Evolutionary conservation across 2,888 invertebrate genomes (phyloP).

Genomic region (Dione vanillae): DNA sequence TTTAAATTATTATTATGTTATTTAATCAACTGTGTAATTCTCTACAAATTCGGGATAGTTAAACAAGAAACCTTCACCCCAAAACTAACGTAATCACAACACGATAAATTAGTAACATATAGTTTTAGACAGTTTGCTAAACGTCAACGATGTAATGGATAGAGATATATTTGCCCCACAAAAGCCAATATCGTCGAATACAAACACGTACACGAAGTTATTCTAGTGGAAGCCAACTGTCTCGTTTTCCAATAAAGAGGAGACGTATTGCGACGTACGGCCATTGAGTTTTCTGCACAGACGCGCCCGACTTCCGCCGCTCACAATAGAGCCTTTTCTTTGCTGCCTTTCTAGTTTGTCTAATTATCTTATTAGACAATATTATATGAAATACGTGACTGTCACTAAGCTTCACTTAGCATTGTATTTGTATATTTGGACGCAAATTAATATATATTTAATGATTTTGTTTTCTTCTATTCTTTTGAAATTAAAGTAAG

Average conservation of each 20-base stretch:
- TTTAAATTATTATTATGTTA: background rate
- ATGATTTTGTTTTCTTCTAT: too few relatives aligned
- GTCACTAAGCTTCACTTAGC: background rate
- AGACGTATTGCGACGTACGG: constrained; percentile 73
- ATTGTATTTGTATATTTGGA: background rate
- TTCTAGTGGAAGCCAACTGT: constrained; percentile 74
- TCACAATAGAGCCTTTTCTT: constrained; percentile 51
- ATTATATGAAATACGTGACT: constrained; percentile 20
- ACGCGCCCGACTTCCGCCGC: constrained; percentile 59
- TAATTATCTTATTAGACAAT: constrained; percentile 41
- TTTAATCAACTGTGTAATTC: background rate
- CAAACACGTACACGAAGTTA: constrained; percentile 70
- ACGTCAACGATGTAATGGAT: constrained; percentile 46
- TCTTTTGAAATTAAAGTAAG: too few relatives aligned
- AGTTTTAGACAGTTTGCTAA: constrained; percentile 36
- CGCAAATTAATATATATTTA: too few relatives aligned
- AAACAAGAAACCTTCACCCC: constrained; percentile 21
- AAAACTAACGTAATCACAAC: constrained; percentile 26
- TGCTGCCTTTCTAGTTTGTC: constrained; percentile 48
- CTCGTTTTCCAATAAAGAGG: constrained; percentile 79
- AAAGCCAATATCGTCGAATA: constrained; percentile 69
- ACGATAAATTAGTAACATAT: constrained; percentile 29
- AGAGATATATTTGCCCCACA: constrained; percentile 66
- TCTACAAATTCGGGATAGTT: constrained; percentile 5
- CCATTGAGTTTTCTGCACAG: constrained; percentile 78